Percentiles rank a stretch among this genome's conserved stretches.
Evolutionary conservation across 1,140 invertebrate species (phyloP).

Genomic region (Limonius californicus): DNA sequence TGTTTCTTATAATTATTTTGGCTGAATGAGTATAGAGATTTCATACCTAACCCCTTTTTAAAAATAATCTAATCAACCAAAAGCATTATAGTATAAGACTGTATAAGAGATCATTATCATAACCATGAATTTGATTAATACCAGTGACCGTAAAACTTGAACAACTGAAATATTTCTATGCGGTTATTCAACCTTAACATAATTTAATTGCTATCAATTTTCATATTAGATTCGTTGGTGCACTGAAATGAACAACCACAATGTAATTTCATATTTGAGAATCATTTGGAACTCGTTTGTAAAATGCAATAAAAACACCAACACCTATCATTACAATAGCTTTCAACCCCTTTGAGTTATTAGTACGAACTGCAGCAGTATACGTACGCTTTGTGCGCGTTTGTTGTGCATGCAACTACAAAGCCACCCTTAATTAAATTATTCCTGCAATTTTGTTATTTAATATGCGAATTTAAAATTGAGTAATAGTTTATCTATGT

Average conservation of each 20-base stretch:
- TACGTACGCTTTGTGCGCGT: background rate
- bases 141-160: no score
- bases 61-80: no score
- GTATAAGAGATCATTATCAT: no score
- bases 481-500: no score
- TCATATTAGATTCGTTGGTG: slow-evolving; percentile 3
- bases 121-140: no score
- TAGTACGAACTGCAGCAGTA: background rate
- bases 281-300: background rate
- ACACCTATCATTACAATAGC: slow-evolving; percentile 4
- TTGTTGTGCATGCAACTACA: background rate
- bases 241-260: slow-evolving; percentile 12
- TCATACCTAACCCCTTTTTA: no score
- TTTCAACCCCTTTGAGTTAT: slow-evolving; percentile 5
- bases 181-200: no score
- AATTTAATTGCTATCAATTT: background rate
- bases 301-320: slow-evolving; percentile 3
- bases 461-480: no score
- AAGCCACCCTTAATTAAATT: slow-evolving; percentile 10
- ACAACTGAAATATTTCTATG: no score
- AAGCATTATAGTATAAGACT: no score
- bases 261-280: slow-evolving; percentile 4
- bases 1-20: no score
- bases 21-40: no score
- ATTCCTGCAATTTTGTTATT: background rate